Base-by-base conservation (phyloP, 2,888 invertebrate genomes). In the Heliconius sara region DNA sequence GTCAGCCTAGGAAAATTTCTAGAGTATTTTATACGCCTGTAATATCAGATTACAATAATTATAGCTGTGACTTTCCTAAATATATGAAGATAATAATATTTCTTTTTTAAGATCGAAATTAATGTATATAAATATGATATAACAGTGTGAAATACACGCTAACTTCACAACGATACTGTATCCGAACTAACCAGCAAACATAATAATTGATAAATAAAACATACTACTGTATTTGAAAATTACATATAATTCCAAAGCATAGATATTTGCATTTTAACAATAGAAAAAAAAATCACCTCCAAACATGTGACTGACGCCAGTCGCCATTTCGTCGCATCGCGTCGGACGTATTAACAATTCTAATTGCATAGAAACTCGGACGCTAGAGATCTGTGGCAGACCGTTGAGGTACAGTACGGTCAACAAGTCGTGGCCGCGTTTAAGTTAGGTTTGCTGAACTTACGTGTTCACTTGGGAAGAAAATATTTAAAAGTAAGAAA, bases 301-400 rank as follows among this genome's bases (percentile, higher is more conserved):
- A 72, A 72, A n/a, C 52, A 76, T 39, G 65, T 13, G 77, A 79
- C 79, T 13, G 77, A 79, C 79, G 80, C 77, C 77, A 73, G 60
- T 76, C 80, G 81, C 78, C 80, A 76, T 47, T 72, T 75, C 52
- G 82, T 76, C 83, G 81, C 81, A 79, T 81, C 81, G 80, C 81
- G 76, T 81, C 63, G 66, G 7, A 7, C 71, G 60, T 79, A 83
- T 83, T 83, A 81, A 82, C 83, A 83, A 83, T 83, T 83, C 80
- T 80, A 83, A 83, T 83, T 79, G 77, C 74, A 76, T 72, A 72
- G 77, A 74, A 80, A 76, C 79, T 79, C 81, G 79, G 75, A 78
- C 77, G 68, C 16, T 22, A 81, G 73, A 75, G 63, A 68, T 80
- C 34, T 39, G 52, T 66, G 39, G 39, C 66, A 30, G 47, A 72